Percentiles rank a stretch among this genome's conserved stretches.
phyloP scores from a whole-genome alignment of 2,113 vertebrate species.

The Beaufortia kweichowensis region DNA sequence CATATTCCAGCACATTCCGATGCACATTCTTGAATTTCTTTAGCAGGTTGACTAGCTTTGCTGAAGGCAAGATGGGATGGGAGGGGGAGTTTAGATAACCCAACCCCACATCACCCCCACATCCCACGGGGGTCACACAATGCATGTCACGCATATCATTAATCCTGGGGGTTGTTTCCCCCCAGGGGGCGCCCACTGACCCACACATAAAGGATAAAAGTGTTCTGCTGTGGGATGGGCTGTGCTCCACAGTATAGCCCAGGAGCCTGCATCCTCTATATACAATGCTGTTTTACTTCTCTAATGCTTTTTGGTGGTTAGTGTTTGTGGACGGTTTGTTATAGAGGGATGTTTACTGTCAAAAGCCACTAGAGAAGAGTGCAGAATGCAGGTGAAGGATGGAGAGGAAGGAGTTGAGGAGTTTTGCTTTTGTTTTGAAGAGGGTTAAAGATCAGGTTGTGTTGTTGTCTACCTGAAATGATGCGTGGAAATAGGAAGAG shows the following conservation, averaged over 20 bases:
- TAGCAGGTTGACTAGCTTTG: conserved; percentile 14
- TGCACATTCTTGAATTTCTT: conserved; percentile 40
- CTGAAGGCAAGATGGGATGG: neutral
- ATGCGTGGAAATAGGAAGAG: conserved; percentile 17
- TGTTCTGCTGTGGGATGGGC: conserved; percentile 56
- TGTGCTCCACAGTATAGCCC: conserved; percentile 4
- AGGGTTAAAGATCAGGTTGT: conserved; percentile 4
- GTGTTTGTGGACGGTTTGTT: neutral
- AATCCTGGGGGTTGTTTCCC: conserved; percentile 81
- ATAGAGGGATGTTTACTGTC: neutral
- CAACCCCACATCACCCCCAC: conserved; percentile 54
- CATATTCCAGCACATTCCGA: conserved; percentile 37
- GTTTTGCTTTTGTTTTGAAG: neutral
- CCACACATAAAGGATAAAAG: conserved; percentile 86
- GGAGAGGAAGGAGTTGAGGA: neutral
- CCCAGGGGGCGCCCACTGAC: conserved; percentile 84
- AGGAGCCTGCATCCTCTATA: conserved; percentile 52
- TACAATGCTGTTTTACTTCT: conserved; percentile 19
- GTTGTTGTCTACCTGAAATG: neutral
- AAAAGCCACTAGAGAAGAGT: neutral
- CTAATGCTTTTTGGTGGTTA: neutral
- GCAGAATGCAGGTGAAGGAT: neutral
- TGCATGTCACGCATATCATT: conserved; percentile 86
- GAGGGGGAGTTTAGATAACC: conserved; percentile 48
- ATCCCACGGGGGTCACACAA: conserved; percentile 69